Conservation (phyloP, 2,888 invertebrate genomes). For the Tholera decimalis region DNA sequence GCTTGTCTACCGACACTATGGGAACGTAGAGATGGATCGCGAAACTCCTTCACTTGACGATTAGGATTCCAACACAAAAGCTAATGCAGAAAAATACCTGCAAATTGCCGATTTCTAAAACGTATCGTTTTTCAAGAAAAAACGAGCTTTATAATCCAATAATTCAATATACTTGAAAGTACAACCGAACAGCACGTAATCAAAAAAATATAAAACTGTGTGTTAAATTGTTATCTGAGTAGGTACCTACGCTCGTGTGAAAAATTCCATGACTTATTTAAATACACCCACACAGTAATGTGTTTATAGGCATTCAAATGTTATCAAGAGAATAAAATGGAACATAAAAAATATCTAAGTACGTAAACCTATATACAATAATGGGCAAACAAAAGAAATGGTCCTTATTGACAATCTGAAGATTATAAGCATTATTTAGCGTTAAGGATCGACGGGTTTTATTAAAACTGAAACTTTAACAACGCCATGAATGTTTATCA, state of each 20-base stretch:
- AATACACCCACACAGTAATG: constrained; percentile 54
- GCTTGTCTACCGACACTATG: constrained; percentile 57
- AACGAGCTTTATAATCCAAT: constrained; percentile 10
- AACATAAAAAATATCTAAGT: constrained; percentile 54
- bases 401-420: constrained; percentile 33
- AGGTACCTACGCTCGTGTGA: constrained; percentile 57
- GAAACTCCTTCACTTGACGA: constrained; percentile 71
- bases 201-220: constrained; percentile 35
- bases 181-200: constrained; percentile 9
- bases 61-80: constrained; percentile 64
- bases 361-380: constrained; percentile 45
- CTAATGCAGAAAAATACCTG: constrained; percentile 71
- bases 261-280: constrained; percentile 69
- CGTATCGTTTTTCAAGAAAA: constrained; percentile 74
- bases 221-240: constrained; percentile 61
- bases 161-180: constrained; percentile 9
- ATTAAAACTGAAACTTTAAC: constrained; percentile 76
- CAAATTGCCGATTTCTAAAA: constrained; percentile 63
- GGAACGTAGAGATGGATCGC: constrained; percentile 60
- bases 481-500: constrained; percentile 82
- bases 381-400: constrained; percentile 38
- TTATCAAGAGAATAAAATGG: constrained; percentile 62
- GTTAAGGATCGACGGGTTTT: constrained; percentile 47
- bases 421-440: constrained; percentile 49
- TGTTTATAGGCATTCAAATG: constrained; percentile 61